These are phyloP conservation scores for Delichon dasypus DNA, from an alignment of 2,797 vertebrate genomes.

Conservation along the genomic window DNA sequence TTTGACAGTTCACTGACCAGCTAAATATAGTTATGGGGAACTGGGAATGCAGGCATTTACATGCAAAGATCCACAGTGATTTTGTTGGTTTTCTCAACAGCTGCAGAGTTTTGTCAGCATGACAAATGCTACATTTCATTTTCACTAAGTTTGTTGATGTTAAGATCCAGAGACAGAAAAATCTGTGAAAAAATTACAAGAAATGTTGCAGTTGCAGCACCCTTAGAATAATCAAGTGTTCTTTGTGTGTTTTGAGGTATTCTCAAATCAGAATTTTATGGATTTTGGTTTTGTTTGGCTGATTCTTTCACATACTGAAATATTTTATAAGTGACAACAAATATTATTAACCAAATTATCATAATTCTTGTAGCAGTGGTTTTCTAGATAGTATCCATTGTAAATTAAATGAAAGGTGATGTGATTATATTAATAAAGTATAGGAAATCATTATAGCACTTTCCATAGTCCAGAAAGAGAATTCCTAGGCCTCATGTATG, in stretches of 20 bases:
- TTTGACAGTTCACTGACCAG: not conserved
- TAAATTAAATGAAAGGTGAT: not conserved
- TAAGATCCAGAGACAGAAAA: slow-evolving; percentile 36
- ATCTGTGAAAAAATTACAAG: slow-evolving; percentile 32
- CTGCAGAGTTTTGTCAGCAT: slow-evolving; percentile 16
- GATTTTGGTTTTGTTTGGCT: not conserved
- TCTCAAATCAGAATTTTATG: slow-evolving; percentile 4
- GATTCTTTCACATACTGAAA: not conserved
- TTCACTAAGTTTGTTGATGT: slow-evolving; percentile 37
- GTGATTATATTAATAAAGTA: slow-evolving; percentile 17
- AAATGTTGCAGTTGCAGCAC: slow-evolving; percentile 22
- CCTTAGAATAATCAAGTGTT: slow-evolving; percentile 22
- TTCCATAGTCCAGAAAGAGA: slow-evolving; percentile 54
- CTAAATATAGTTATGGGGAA: not conserved
- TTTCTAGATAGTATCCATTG: not conserved
- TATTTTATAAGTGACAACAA: slow-evolving; percentile 11
- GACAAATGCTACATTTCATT: slow-evolving; percentile 53
- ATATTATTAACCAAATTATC: not conserved
- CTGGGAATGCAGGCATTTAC: not conserved
- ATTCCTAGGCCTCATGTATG: slow-evolving; percentile 6
- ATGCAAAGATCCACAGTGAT: slow-evolving; percentile 44
- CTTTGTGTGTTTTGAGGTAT: slow-evolving; percentile 13
- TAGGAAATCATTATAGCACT: not conserved
- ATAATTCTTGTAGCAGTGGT: not conserved
- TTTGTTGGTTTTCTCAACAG: slow-evolving; percentile 34